Conservation (phyloP, 2,113 vertebrate genomes). For the Oncorhynchus tshawytscha region DNA sequence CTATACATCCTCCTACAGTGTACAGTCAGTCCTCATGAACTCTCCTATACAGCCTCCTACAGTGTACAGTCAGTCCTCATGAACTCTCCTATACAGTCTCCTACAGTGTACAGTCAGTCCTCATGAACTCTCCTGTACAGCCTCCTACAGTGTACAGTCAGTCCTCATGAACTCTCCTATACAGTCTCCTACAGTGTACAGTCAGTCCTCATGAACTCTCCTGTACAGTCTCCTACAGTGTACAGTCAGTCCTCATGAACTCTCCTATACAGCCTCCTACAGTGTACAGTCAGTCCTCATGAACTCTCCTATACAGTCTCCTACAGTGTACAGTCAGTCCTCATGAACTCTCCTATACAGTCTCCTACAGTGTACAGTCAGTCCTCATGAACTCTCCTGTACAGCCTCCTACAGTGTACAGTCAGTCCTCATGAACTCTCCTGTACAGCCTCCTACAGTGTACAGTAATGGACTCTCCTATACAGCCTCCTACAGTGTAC, state of each 20-base stretch:
- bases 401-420: too few species aligned
- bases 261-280: neutral
- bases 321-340: too few species aligned
- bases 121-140: neutral
- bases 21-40: too few species aligned
- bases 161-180: neutral
- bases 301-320: neutral
- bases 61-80: neutral
- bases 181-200: neutral
- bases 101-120: neutral
- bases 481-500: neutral
- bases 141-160: neutral
- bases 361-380: too few species aligned
- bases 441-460: too few species aligned
- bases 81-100: neutral
- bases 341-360: too few species aligned
- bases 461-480: constrained; percentile 1
- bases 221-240: neutral
- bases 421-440: too few species aligned
- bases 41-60: neutral
- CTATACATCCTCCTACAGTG: neutral
- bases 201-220: constrained; percentile 13
- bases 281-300: neutral
- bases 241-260: neutral
- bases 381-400: too few species aligned